Base-by-base conservation (phyloP, 2,113 vertebrate genomes). In the Aspiorhynchus laticeps region DNA sequence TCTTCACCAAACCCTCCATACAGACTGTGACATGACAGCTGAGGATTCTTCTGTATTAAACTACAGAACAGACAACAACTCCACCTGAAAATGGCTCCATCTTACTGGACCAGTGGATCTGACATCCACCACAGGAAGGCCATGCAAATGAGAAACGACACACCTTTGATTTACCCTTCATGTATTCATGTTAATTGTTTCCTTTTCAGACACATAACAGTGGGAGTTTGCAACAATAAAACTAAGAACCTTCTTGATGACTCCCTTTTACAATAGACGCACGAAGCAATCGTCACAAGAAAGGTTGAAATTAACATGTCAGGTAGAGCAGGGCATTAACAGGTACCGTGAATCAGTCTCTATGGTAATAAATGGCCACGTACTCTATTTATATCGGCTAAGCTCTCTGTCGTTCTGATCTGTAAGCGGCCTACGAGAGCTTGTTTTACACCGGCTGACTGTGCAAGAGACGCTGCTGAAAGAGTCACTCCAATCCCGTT, bases 331-430 rank as follows among this genome's bases (percentile, higher is more conserved):
- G 26, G 78, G 33, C 51, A 56, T 31, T 69, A 76, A 31, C 28
- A 75, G 73, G 71, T n/a, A 63, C 51, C 10, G 31, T 69, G 80
- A 63, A 63, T 87, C 87, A 77, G 86, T 92, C 90, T 88, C 89
- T 86, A 89, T 91, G 89, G 90, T 91, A 86, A 93, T 93, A 93
- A 93, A 92, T 92, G 92, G 92, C 88, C 86, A 90, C 28, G 89
- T 81, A 88, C 89, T 90, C 94, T 95, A 95, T 95, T 95, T 95
- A 94, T 95, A 94, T 91, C 91, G 28, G n/a, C 88, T 95, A 95
- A 96, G 91, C 94, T 71, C 74, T 87, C 90, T 85, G 88, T 79
- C 86, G 91, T 92, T 92, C 85, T 87, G 87, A 67, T 67, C 88
- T 86, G 48, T 95, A 95, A 95, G 93, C 94, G 93, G 92, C 89